phyloP scores from a whole-genome alignment of 1,140 invertebrate genomes.

The Leucophenga varia region DNA sequence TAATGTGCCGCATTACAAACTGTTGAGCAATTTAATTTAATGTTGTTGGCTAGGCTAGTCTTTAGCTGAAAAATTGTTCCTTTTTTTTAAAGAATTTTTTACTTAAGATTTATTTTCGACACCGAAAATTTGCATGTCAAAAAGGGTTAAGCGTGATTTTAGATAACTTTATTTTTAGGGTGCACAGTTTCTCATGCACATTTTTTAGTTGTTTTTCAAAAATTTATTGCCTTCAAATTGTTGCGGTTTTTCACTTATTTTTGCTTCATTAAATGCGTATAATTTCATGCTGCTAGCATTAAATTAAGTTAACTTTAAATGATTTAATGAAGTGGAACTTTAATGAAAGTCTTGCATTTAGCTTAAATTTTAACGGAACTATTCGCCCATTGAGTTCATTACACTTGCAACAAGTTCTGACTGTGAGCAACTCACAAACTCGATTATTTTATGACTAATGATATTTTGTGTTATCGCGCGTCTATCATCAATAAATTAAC shows the following conservation, averaged over 20 bases:
- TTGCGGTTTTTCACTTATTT: constrained; percentile 42
- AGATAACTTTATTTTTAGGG: too few species aligned
- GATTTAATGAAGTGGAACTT: too few species aligned
- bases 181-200: too few species aligned
- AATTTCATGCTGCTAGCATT: constrained; percentile 40
- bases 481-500: constrained; percentile 54
- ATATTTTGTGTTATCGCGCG: constrained; percentile 49
- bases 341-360: too few species aligned
- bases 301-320: too few species aligned
- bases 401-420: constrained; percentile 14
- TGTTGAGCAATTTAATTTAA: constrained; percentile 56
- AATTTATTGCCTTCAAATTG: constrained; percentile 35
- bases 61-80: constrained; percentile 7
- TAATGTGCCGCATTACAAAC: constrained; percentile 56
- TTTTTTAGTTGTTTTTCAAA: too few species aligned
- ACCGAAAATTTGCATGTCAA: constrained; percentile 21
- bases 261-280: constrained; percentile 51
- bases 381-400: too few species aligned
- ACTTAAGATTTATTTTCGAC: constrained; percentile 39
- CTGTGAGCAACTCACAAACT: constrained; percentile 24
- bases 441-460: constrained; percentile 52
- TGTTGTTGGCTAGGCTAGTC: constrained; percentile 18
- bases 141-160: constrained; percentile 16
- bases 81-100: constrained; percentile 2
- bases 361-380: too few species aligned